Evolutionary conservation across 2,113 vertebrate species (phyloP), one percentile per base, ranked within the genome.

Genomic region (Hippocampus zosterae): DNA sequence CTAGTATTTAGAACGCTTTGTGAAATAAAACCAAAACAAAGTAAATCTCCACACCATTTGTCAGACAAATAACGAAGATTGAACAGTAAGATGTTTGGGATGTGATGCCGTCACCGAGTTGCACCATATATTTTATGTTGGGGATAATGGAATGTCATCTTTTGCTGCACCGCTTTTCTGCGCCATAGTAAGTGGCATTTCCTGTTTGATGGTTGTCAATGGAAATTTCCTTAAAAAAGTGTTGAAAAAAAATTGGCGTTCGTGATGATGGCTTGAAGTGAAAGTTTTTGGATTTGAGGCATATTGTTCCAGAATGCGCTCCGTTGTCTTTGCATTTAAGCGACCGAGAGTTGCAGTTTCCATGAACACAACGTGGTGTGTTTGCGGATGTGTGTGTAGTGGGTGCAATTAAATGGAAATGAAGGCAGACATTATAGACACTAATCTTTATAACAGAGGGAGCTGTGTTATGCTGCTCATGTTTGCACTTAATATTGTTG

Each of bases 321-420:
- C 25, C 56, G 15, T 33, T 59, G 57, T 60, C 18, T 60, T 33
- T 33, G 41, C 63, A 65, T 27, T 25, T 44, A 52, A 44, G 21
- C 46, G 21, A 33, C 64, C 0, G 16, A 0, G 68, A 21, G 27
- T 15, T 64, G 69, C 46, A 44, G n/a, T 71, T 64, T 76, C 50
- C 53, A 73, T 64, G 41, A 44, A 48, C 42, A 3, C 21, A 27
- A 41, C 16, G 16, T 12, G 15, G 29, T 41, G 60, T 41, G 37
- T 13, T 37, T 37, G 55, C 19, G 23, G 37, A 19, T 41, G 16
- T 40, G 29, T 23, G 61, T 13, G 37, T 41, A 41, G 5, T 66
- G 68, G 9, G 57, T 74, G 40, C 62, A 66, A 71, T 68, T 67
- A 50, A 12, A 75, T 29, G 69, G 11, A 37, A 71, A 48, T 42